Evolutionary conservation across 1,140 invertebrate species (phyloP), one percentile per base, ranked within the genome.

Genomic region (Diachasma alloeum): DNA sequence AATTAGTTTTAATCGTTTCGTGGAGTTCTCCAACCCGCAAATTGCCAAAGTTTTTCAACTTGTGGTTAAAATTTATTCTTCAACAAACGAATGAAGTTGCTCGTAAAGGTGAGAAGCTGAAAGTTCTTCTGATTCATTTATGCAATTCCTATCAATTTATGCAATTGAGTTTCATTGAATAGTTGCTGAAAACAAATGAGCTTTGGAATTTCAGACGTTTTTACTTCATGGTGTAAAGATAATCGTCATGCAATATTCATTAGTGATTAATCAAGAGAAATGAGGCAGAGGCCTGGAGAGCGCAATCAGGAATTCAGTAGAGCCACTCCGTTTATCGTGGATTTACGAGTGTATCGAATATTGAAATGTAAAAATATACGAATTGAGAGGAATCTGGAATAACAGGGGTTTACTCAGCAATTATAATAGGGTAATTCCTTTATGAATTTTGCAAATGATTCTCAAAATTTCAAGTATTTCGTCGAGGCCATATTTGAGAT

Each of bases 241-340:
- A 42, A 0, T 39, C 72, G 77, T 79, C 81, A 80, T 81, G 81
- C 67, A 82, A 83, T 83, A 82, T 83, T 82, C 82, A 81, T 80
- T 77, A 56, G 53, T 78, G 46, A 63, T 66, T 72, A 36, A 48
- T 77, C 56, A 77, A 26, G 48, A 63, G 19, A 24, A 24, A 22
- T 53, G 68, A 71, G n/a, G 69, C 44, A 48, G 48, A 75, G 44
- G 39, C 22, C n/a, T 24, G 19, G 39, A 53, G 19, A 15, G 19
- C 13, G 44, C 70, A 31, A 53, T 72, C 24, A n/a, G 42, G 19
- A 48, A 24, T 72, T 72, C 39, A 48, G 19, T 39, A 26, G 26
- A 44, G 70, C 11, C 11, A 31, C 48, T 72, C 22, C 39, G 39
- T 22, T 73, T 73, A 77, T 77, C 71, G 24, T 67, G 36, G 53